phyloP scores from a whole-genome alignment of 92 coral and sea anemone species.

The Plumapathes pennacea region DNA sequence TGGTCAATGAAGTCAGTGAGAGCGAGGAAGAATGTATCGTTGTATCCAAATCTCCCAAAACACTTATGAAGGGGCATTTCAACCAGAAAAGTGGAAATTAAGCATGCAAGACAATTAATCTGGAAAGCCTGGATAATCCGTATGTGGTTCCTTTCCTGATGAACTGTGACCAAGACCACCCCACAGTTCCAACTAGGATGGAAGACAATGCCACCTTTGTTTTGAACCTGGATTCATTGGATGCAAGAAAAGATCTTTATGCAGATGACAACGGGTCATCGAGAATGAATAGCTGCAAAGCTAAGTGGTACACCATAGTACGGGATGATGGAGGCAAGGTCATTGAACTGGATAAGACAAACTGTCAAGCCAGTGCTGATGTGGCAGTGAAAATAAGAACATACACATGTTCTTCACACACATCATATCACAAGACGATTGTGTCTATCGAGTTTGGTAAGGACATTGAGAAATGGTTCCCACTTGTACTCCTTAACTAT shows the following conservation, averaged over 20 bases:
- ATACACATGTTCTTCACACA: conserved; percentile 28
- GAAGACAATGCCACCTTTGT: conserved; percentile 36
- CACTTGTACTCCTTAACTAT: conserved; percentile 39
- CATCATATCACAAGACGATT: conserved; percentile 36
- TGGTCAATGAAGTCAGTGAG: not conserved
- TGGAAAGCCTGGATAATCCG: conserved; percentile 30
- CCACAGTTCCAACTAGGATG: conserved; percentile 12
- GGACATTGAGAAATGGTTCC: conserved; percentile 41
- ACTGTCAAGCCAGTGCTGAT: conserved; percentile 13
- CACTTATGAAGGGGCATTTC: not conserved
- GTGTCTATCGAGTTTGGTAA: conserved; percentile 42
- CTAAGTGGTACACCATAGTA: conserved; percentile 15
- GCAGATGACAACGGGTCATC: conserved; percentile 41
- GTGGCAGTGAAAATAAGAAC: conserved; percentile 30
- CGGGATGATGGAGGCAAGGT: conserved; percentile 28
- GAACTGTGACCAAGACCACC: conserved; percentile 15
- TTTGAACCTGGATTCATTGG: conserved; percentile 10
- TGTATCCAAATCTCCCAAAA: conserved; percentile 20
- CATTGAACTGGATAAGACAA: conserved; percentile 5
- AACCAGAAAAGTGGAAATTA: conserved; percentile 1
- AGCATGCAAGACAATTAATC: conserved; percentile 5
- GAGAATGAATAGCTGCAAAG: conserved; percentile 31
- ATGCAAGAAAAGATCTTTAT: conserved; percentile 23
- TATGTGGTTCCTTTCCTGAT: conserved; percentile 25
- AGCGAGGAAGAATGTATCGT: conserved; percentile 8